phyloP scores from a whole-genome alignment of 1,140 invertebrate species.

The Drosophila tristis region DNA sequence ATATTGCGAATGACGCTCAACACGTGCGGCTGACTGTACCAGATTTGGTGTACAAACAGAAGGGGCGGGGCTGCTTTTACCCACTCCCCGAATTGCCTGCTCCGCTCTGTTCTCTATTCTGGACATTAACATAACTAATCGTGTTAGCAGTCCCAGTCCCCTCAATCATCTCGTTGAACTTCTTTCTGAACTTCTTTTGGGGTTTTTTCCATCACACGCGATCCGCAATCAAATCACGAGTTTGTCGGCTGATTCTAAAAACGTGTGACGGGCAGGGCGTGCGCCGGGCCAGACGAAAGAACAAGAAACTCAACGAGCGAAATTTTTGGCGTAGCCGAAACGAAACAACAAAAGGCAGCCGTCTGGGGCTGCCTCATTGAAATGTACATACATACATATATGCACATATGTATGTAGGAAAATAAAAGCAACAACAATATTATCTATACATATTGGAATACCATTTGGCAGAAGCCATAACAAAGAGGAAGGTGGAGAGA shows the following conservation, averaged over 20 bases:
- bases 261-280: constrained; percentile 27
- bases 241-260: constrained; percentile 59
- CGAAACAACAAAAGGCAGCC: constrained; percentile 19
- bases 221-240: constrained; percentile 45
- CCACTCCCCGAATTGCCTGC: too few species aligned
- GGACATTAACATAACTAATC: neutral
- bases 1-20: too few species aligned
- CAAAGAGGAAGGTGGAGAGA: too few species aligned
- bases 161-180: constrained; percentile 12
- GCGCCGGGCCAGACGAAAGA: constrained; percentile 5
- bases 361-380: constrained; percentile 22
- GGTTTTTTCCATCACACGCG: constrained; percentile 32
- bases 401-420: neutral
- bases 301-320: constrained; percentile 9
- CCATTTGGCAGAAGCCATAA: neutral
- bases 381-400: constrained; percentile 13
- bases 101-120: too few species aligned
- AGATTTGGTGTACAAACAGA: too few species aligned
- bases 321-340: constrained; percentile 14
- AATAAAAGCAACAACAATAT: neutral
- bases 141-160: constrained; percentile 14
- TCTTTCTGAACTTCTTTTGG: constrained; percentile 7
- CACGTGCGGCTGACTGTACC: too few species aligned
- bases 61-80: too few species aligned
- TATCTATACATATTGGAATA: constrained; percentile 1